Conservation (phyloP, 1,140 invertebrate genomes). For the Notospermus geniculatus region DNA sequence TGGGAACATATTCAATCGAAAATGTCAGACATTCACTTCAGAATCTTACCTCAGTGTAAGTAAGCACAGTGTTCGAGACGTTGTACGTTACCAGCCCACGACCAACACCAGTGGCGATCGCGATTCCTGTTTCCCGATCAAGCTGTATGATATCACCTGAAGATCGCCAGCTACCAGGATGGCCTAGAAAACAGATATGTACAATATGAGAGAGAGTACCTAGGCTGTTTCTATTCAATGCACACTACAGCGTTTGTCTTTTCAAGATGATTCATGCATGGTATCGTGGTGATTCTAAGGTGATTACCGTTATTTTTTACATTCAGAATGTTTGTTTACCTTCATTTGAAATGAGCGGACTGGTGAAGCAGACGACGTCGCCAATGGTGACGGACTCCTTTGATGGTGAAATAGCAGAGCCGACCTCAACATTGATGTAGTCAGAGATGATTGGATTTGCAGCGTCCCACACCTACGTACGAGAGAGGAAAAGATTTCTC, state of each 20-base stretch:
- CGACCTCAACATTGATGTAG: constrained; percentile 53
- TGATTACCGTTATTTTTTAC: too few species aligned
- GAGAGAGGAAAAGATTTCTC: constrained; percentile 1
- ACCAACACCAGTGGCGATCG: constrained; percentile 36
- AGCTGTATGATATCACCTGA: constrained; percentile 31
- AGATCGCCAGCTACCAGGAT: constrained; percentile 40
- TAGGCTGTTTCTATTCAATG: too few species aligned
- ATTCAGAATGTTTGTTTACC: constrained; percentile 35
- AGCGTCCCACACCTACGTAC: constrained; percentile 57
- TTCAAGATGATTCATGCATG: too few species aligned
- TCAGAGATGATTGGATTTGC: constrained; percentile 47
- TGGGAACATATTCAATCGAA: too few species aligned
- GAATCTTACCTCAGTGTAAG: constrained; percentile 43
- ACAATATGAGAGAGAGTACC: too few species aligned
- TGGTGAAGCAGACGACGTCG: constrained; percentile 49
- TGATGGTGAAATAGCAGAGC: constrained; percentile 47
- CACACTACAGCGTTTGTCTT: too few species aligned
- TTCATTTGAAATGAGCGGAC: constrained; percentile 42
- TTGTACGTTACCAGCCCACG: constrained; percentile 39
- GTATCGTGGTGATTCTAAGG: too few species aligned
- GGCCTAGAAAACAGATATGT: constrained; percentile 23
- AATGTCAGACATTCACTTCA: too few species aligned
- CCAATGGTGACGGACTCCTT: constrained; percentile 38
- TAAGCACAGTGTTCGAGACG: constrained; percentile 35
- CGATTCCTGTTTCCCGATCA: constrained; percentile 37